phyloP scores from a whole-genome alignment of 2,797 vertebrate genomes.

The Microcaecilia unicolor region DNA sequence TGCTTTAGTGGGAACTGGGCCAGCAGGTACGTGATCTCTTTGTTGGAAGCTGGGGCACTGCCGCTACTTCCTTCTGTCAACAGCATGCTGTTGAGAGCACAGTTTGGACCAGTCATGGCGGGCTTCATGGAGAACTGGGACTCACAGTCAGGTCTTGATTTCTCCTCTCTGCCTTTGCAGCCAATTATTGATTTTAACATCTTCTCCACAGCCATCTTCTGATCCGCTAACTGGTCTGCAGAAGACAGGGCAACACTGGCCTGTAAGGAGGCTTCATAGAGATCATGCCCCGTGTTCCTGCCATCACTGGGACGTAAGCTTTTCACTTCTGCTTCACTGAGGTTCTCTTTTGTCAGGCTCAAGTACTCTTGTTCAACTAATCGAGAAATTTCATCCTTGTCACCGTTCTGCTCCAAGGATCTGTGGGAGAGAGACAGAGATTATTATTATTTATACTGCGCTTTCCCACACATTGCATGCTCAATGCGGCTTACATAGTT shows the following conservation, averaged over 20 bases:
- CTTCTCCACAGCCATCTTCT: slow-evolving; percentile 9
- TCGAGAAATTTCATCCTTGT: slow-evolving; percentile 36
- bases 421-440: slow-evolving; percentile 4
- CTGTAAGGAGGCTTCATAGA: background rate
- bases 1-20: slow-evolving; percentile 16
- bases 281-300: background rate
- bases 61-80: background rate
- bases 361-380: slow-evolving; percentile 46
- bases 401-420: slow-evolving; percentile 6
- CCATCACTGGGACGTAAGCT: background rate
- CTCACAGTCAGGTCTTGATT: slow-evolving; percentile 23
- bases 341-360: slow-evolving; percentile 35
- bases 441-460: no score
- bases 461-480: no score
- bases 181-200: slow-evolving; percentile 13
- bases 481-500: no score
- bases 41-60: slow-evolving; percentile 1
- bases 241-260: background rate
- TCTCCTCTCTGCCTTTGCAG: slow-evolving; percentile 20
- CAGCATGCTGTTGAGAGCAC: background rate
- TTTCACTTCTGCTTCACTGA: slow-evolving; percentile 7
- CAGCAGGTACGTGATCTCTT: slow-evolving; percentile 26
- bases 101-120: slow-evolving; percentile 3
- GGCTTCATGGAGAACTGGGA: slow-evolving; percentile 23
- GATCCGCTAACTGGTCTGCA: slow-evolving; percentile 9